phyloP scores from a whole-genome alignment of 2,113 vertebrate species.

The Panthera leo region DNA sequence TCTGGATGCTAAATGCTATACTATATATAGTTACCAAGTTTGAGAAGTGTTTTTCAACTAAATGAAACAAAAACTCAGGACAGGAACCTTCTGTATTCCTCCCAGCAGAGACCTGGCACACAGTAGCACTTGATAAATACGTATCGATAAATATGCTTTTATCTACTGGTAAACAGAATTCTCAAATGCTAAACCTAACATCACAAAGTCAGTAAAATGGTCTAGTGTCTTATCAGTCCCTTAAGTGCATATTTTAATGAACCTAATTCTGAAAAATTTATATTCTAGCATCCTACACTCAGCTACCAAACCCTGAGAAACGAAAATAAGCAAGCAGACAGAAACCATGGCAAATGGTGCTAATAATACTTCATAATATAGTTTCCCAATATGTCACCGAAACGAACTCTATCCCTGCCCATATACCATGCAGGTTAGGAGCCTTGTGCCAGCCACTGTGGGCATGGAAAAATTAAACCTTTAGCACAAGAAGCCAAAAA shows the following conservation, averaged over 20 bases:
- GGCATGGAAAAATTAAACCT: not conserved
- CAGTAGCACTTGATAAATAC: not conserved
- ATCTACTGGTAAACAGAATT: constrained; percentile 7
- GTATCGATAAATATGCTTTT: not conserved
- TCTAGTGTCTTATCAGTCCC: not conserved
- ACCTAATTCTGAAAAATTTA: not conserved
- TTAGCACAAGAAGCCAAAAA: not conserved
- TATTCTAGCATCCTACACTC: not conserved
- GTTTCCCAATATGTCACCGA: not conserved
- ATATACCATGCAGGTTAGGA: not conserved
- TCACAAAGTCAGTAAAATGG: not conserved
- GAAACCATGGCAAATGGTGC: not conserved
- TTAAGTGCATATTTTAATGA: not conserved
- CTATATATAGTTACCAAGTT: not conserved
- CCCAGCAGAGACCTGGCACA: not conserved
- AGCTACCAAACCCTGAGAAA: constrained; percentile 1
- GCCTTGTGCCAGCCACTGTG: not conserved
- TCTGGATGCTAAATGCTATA: not conserved
- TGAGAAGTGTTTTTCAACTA: not conserved
- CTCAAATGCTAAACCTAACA: constrained; percentile 6
- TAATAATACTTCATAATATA: not conserved
- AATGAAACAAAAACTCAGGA: not conserved
- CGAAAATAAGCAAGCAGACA: not conserved
- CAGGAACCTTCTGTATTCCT: not conserved
- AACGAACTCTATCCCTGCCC: not conserved